A percentile compares a stretch with the other conserved stretches of the same genome.
Evolutionary conservation across 2,113 vertebrate species (phyloP).

Genomic region (Thermophis baileyi): DNA sequence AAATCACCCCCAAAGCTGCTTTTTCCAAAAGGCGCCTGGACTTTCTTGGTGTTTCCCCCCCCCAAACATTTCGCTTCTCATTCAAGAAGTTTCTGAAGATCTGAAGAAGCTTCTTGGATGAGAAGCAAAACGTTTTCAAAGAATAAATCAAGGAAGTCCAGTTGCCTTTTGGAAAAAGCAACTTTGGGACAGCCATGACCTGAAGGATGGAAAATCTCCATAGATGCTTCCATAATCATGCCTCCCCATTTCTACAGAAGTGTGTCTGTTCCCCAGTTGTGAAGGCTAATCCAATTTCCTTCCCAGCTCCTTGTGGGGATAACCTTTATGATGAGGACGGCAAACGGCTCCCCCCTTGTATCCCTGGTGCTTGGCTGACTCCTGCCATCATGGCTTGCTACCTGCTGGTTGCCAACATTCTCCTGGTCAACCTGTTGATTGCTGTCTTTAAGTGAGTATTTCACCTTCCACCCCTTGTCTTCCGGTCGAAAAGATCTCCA

Average conservation of each 20-base stretch:
- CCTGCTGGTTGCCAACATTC: constrained; percentile 95
- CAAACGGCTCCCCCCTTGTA: constrained; percentile 93
- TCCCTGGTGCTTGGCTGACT: constrained; percentile 96
- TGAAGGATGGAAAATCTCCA: not conserved
- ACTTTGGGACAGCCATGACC: not conserved
- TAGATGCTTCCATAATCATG: not conserved
- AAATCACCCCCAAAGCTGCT: too few species aligned
- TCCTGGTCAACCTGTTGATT: constrained; percentile 95
- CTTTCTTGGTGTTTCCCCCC: too few species aligned
- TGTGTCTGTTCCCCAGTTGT: not conserved
- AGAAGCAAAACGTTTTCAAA: too few species aligned
- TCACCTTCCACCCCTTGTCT: rapidly evolving
- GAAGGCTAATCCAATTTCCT: not conserved
- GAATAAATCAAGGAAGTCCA: not conserved
- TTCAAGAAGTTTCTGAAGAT: too few species aligned
- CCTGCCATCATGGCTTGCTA: constrained; percentile 98
- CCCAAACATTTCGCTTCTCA: too few species aligned
- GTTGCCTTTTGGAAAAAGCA: not conserved
- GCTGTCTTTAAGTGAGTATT: constrained; percentile 93
- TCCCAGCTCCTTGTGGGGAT: constrained; percentile 92
- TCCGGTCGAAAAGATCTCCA: not conserved
- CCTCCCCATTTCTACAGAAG: not conserved
- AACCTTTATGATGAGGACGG: constrained; percentile 96
- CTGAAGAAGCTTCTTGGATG: too few species aligned
- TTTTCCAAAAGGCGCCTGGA: too few species aligned